Evolutionary conservation across 2,888 invertebrate species (phyloP).

Genomic region (Drosophila pegasa): DNA sequence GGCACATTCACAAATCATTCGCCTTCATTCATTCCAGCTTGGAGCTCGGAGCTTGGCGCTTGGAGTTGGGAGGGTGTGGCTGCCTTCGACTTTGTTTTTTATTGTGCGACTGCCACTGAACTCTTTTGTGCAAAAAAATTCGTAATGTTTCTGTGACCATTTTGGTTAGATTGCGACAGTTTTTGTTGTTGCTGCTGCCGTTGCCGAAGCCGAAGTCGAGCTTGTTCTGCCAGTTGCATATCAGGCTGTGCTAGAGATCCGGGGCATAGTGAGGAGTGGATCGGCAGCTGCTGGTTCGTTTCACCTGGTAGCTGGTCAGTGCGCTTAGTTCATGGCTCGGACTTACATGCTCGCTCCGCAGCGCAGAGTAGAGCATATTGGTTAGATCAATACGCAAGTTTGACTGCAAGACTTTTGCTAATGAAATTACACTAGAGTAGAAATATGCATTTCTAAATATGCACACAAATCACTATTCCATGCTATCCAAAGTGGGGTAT

Average conservation of each 20-base stretch:
- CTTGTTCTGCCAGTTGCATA: conserved; percentile 61
- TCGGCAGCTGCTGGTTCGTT: conserved; percentile 41
- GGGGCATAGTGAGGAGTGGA: neutral
- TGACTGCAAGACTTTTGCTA: neutral
- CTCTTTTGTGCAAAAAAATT: conserved; percentile 21
- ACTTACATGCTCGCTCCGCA: conserved; percentile 13
- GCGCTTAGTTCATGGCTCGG: conserved; percentile 24
- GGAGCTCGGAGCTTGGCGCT: neutral
- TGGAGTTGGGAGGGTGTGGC: conserved; percentile 17
- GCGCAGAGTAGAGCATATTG: conserved; percentile 1
- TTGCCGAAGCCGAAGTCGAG: conserved; percentile 28
- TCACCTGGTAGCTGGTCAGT: conserved; percentile 40
- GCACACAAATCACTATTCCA: too few relatives aligned
- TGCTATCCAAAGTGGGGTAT: too few relatives aligned
- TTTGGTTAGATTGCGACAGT: conserved; percentile 62
- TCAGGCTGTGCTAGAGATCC: neutral
- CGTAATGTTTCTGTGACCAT: conserved; percentile 45
- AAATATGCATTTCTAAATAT: too few relatives aligned
- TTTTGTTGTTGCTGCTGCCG: conserved; percentile 30
- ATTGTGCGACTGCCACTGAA: conserved; percentile 40
- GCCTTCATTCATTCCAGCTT: conserved; percentile 20
- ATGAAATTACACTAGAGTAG: too few relatives aligned
- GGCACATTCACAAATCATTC: conserved; percentile 22
- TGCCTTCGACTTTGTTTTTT: neutral
- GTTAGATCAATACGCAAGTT: neutral